Evolutionary conservation across 2,888 invertebrate species (phyloP), one percentile per base, ranked within the genome.

Genomic region (Drosophila anomalata): DNA sequence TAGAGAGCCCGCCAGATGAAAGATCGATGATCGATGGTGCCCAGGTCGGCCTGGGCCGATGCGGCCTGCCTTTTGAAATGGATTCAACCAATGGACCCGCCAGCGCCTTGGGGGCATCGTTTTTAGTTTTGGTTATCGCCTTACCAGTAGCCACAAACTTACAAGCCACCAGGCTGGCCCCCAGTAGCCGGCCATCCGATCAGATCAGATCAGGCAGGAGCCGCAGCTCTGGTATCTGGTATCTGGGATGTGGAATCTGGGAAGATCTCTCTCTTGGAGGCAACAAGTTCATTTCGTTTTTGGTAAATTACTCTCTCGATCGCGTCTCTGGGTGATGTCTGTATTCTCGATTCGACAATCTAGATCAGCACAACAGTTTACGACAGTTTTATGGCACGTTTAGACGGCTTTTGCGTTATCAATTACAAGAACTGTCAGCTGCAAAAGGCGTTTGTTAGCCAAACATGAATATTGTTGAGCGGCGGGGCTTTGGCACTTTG

Each of bases 321-420:
- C 31, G 61, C 24, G 65, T 56, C 84, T 58, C 65, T 59, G 69
- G 80, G 78, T 84, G 84, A 87, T 84, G 85, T 85, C 84, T 85
- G 87, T 88, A 85, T 88, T 85, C 84, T 85, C 84, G 78, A 85
- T 86, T 80, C 78, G 73, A 74, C 88, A 88, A 85, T 87, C 87
- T 88, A 88, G 88, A 85, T 85, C 88, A 75, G 76, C 76, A 62
- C 41, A 31, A 24, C 61, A 62, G 73, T 69, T 83, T 76, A 76
- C 78, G 87, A 87, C 85, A 76, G 71, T 63, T 87, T 66, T 87
- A 87, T 87, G 87, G 84, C 87, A 76, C 82, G 76, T 78, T 81
- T 65, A 67, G 65, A 53, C 54, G 39, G 46, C 67, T 78, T 58
- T 68, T 69, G 72, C 55, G 67, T 74, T 84, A 82, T 84, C 81